Conservation (phyloP, 1,140 invertebrate genomes). For the Anastrepha obliqua region DNA sequence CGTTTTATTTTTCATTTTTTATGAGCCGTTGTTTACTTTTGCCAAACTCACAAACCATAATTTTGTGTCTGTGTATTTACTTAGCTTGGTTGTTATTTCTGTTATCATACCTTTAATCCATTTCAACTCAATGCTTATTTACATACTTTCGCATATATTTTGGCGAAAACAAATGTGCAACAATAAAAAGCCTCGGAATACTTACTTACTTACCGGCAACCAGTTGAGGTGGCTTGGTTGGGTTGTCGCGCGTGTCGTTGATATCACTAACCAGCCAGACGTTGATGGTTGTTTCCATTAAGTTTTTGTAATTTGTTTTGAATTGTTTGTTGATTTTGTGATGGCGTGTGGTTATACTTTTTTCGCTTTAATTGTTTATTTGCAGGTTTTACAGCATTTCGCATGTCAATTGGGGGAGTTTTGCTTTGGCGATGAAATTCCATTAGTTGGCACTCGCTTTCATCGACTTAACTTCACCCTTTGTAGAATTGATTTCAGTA, state of each 20-base stretch:
- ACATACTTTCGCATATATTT: background rate
- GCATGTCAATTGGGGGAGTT: constrained; percentile 18
- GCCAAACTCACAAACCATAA: too few relatives aligned
- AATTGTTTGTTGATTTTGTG: background rate
- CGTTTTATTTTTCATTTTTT: too few relatives aligned
- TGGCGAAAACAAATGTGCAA: background rate
- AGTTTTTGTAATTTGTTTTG: background rate
- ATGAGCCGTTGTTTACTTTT: too few relatives aligned
- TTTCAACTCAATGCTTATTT: background rate
- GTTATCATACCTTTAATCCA: too few relatives aligned
- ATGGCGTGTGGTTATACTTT: background rate
- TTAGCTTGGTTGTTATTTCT: too few relatives aligned
- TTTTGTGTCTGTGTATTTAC: too few relatives aligned
- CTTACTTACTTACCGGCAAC: background rate
- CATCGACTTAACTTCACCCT: background rate
- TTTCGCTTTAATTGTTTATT: background rate
- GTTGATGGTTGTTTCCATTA: background rate
- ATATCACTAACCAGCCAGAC: background rate
- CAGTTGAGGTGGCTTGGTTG: background rate
- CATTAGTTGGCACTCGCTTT: background rate
- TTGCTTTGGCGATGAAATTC: constrained; percentile 12
- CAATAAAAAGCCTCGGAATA: background rate
- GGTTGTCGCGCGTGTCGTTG: background rate
- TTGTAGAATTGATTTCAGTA: too few relatives aligned
- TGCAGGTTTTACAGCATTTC: constrained; percentile 2